Evolutionary conservation across 1,140 invertebrate species (phyloP), one percentile per base, ranked within the genome.

Genomic region (Apolygus lucorum): DNA sequence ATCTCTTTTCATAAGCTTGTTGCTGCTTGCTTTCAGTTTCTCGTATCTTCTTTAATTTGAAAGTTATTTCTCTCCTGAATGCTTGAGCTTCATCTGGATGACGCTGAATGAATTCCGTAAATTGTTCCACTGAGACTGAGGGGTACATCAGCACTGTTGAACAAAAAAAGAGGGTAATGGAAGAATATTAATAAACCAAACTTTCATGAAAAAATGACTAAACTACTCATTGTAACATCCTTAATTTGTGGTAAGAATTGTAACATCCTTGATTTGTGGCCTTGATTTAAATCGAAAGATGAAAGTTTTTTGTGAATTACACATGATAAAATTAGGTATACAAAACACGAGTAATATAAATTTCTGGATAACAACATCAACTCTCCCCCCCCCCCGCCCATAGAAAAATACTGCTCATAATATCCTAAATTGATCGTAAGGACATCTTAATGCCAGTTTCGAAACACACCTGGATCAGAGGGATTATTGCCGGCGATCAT

Each of bases 21-120:
- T 90, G 90, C 77, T 96, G 93, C 75, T 74, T 70, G 1, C 67
- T 72, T 80, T 96, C 92, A 75, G 95, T 91, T 29, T 90, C 81
- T 78, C 82, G 84, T 66, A 77, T 94, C 91, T 59, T 92, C 85
- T 93, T 83, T 1, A 92, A 92, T 0, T 93, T 93, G 62, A 93
- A 94, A 0, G 93, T 96, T 0, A 97, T 78, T 78, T 97, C 97
- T 75, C 95, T 93, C 78, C 96, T 94, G 54, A 98, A 81, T 73
- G 96, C 91, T 64, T 94, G 83, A 0, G 92, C 93, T 71, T 93
- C 84, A 0, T 94, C 93, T 1, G 94, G 94, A 79, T 93, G 89
- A 62, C 93, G 84, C 0, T 87, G 85, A n/a, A 90, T 88, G 2
- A 91, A 79, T 0, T 86, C 89, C 75, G 90, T 85, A 14, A 92